phyloP scores from a whole-genome alignment of 2,113 vertebrate species.

The Porphyrio hochstetteri region DNA sequence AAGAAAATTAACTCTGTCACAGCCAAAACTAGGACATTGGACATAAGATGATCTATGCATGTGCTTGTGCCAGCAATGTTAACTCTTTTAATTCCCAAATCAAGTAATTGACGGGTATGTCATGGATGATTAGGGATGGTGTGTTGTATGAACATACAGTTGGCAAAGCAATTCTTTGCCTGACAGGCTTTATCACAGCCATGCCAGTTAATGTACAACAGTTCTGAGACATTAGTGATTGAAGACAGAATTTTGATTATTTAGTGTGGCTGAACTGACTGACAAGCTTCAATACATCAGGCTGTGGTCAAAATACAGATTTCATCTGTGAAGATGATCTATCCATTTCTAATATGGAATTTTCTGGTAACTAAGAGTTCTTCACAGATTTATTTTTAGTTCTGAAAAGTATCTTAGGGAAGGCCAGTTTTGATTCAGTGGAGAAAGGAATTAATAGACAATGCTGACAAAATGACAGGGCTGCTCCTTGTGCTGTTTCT shows the following conservation, averaged over 20 bases:
- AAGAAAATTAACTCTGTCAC: no score
- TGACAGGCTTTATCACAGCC: not conserved
- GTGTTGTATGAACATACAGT: not conserved
- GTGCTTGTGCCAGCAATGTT: not conserved
- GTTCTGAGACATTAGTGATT: not conserved
- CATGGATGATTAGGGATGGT: not conserved
- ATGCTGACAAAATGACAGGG: not conserved
- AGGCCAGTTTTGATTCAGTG: not conserved
- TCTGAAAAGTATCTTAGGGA: not conserved
- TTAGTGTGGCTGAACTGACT: not conserved
- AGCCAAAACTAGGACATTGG: no score
- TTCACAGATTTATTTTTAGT: not conserved
- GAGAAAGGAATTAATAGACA: not conserved
- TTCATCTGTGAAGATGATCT: not conserved
- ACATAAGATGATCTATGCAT: not conserved
- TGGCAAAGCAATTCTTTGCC: not conserved
- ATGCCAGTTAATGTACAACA: not conserved
- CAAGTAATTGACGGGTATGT: not conserved
- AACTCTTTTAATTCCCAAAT: not conserved
- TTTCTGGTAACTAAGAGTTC: not conserved
- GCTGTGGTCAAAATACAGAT: not conserved
- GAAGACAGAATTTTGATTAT: not conserved
- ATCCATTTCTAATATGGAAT: not conserved
- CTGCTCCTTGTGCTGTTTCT: not conserved
- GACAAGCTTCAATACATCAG: not conserved